Percentiles rank a stretch among this genome's conserved stretches.
Conservation (phyloP, 2,113 vertebrate species). For the Mesoclemmys tuberculata region DNA sequence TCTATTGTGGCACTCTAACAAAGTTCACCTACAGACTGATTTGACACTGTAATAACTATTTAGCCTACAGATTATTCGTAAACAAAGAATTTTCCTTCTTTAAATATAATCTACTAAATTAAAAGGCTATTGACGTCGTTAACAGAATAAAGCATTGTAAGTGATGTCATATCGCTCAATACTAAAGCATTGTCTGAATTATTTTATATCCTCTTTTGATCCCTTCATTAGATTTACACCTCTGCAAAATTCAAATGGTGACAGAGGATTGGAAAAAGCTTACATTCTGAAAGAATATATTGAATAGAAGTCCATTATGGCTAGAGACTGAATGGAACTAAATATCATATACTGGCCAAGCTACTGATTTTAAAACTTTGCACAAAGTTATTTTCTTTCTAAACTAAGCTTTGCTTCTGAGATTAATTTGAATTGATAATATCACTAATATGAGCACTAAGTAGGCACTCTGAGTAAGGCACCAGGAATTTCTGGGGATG, state of each 20-base stretch:
- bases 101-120: constrained; percentile 16
- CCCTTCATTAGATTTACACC: not conserved
- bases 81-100: not conserved
- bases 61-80: not conserved
- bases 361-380: not conserved
- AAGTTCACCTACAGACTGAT: constrained; percentile 59
- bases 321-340: not conserved
- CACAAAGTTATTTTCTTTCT: not conserved
- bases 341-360: not conserved
- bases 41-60: constrained; percentile 61
- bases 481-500: not conserved
- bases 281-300: not conserved
- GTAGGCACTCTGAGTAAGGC: not conserved
- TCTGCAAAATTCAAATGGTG: not conserved
- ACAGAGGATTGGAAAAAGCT: not conserved
- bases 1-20: constrained; percentile 70
- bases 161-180: not conserved
- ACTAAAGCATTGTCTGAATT: not conserved
- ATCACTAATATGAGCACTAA: not conserved
- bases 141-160: not conserved
- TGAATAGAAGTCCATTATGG: not conserved
- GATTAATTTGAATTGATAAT: not conserved
- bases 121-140: not conserved
- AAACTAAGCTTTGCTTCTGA: not conserved
- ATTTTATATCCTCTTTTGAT: not conserved